Evolutionary conservation across 2,113 vertebrate genomes (phyloP).

Genomic region (Calidris pugnax): DNA sequence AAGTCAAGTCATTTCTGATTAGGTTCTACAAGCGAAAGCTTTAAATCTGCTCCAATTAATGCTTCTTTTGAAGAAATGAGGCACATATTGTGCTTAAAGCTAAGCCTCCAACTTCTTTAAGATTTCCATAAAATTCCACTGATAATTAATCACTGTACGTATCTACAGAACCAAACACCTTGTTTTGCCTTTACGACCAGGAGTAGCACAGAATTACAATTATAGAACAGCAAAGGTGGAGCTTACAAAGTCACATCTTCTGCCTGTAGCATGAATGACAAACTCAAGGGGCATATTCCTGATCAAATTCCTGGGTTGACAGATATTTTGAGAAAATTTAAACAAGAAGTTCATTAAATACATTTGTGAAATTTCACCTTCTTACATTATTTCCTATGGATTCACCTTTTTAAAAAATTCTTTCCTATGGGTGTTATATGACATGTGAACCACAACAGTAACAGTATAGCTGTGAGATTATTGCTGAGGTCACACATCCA

Average conservation of each 20-base stretch:
- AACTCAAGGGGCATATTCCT: not conserved
- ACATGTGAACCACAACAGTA: not conserved
- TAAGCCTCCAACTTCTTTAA: not conserved
- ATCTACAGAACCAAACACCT: not conserved
- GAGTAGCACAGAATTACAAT: not conserved
- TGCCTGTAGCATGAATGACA: not conserved
- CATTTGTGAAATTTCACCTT: not conserved
- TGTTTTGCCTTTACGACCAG: not conserved
- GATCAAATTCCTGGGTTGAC: not conserved
- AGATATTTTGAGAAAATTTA: not conserved
- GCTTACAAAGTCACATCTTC: not conserved
- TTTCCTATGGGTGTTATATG: not conserved
- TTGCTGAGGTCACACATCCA: not conserved
- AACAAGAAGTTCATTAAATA: not conserved
- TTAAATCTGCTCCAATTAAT: not conserved
- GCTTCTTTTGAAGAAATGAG: constrained; percentile 1
- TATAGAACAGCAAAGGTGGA: not conserved
- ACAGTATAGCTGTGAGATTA: not conserved
- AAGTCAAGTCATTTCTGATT: not conserved
- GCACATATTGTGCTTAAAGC: not conserved
- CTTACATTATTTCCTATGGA: not conserved
- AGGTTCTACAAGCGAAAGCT: not conserved
- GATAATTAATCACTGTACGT: not conserved
- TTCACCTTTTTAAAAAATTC: not conserved
- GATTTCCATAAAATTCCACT: not conserved